phyloP scores from a whole-genome alignment of 2,113 vertebrate species.

The Nesospiza acunhae region DNA sequence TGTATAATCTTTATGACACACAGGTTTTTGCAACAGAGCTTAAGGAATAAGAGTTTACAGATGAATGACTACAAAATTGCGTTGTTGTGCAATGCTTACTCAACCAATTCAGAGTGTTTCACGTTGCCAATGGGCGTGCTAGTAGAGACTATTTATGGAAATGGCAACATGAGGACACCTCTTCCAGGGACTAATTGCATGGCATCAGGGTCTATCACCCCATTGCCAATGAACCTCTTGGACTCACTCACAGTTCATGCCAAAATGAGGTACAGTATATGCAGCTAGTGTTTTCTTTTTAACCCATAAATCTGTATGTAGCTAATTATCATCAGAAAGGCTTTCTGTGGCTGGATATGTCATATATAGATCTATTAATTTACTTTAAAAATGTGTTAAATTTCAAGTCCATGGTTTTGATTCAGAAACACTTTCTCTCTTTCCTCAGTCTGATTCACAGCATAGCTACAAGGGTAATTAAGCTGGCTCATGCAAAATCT shows the following conservation, averaged over 20 bases:
- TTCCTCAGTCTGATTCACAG: slow-evolving; percentile 92
- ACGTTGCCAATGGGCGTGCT: slow-evolving; percentile 96
- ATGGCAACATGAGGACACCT: slow-evolving; percentile 87
- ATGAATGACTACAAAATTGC: slow-evolving; percentile 99
- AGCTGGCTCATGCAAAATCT: slow-evolving; percentile 96
- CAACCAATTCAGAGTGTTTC: slow-evolving; percentile 98
- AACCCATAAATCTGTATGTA: neutral
- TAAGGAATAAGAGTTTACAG: slow-evolving; percentile 93
- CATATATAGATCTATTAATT: neutral
- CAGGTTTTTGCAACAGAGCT: slow-evolving; percentile 96
- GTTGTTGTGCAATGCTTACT: slow-evolving; percentile 96
- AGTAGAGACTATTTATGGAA: slow-evolving; percentile 98
- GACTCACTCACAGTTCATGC: slow-evolving; percentile 97
- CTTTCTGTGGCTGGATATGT: neutral
- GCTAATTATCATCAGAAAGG: neutral
- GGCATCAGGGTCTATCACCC: slow-evolving; percentile 92
- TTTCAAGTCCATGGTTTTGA: neutral
- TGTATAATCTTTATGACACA: neutral
- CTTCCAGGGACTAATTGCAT: slow-evolving; percentile 94
- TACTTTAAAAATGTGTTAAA: neutral
- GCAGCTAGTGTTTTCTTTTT: neutral
- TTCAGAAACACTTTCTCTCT: neutral
- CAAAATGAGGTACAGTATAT: slow-evolving; percentile 90
- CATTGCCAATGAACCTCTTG: slow-evolving; percentile 95
- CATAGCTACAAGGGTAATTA: slow-evolving; percentile 97